phyloP scores from a whole-genome alignment of 2,113 vertebrate species.

The Heterotilapia buettikoferi region DNA sequence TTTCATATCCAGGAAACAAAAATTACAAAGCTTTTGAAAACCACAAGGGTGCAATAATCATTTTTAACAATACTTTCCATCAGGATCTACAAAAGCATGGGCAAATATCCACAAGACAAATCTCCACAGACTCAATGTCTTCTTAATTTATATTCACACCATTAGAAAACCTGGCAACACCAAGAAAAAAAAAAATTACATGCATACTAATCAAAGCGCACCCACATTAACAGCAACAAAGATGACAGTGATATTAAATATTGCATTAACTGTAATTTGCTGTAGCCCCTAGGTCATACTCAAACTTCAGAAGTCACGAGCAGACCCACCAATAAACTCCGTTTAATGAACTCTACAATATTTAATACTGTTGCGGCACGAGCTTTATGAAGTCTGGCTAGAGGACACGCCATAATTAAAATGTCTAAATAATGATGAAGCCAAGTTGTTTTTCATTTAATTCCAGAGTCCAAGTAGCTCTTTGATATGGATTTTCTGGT shows the following conservation, averaged over 20 bases:
- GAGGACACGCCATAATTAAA: slow-evolving; percentile 48
- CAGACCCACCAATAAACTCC: slow-evolving; percentile 46
- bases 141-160: background rate
- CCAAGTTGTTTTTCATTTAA: slow-evolving; percentile 31
- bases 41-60: background rate
- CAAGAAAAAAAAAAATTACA: background rate
- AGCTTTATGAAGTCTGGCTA: slow-evolving; percentile 50
- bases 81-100: background rate
- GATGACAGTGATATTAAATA: slow-evolving; percentile 50
- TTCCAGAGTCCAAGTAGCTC: slow-evolving; percentile 3
- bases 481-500: background rate
- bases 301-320: slow-evolving; percentile 24
- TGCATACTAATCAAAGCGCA: slow-evolving; percentile 36
- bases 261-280: slow-evolving; percentile 42
- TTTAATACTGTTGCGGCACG: slow-evolving; percentile 33
- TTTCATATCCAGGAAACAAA: background rate
- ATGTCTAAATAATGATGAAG: slow-evolving; percentile 52
- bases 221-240: slow-evolving; percentile 31
- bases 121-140: background rate
- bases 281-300: slow-evolving; percentile 34
- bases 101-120: background rate
- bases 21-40: background rate
- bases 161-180: slow-evolving; percentile 4
- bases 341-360: slow-evolving; percentile 56
- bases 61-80: background rate